phyloP scores from a whole-genome alignment of 1,140 invertebrate genomes.

The Trichonephila clavipes region DNA sequence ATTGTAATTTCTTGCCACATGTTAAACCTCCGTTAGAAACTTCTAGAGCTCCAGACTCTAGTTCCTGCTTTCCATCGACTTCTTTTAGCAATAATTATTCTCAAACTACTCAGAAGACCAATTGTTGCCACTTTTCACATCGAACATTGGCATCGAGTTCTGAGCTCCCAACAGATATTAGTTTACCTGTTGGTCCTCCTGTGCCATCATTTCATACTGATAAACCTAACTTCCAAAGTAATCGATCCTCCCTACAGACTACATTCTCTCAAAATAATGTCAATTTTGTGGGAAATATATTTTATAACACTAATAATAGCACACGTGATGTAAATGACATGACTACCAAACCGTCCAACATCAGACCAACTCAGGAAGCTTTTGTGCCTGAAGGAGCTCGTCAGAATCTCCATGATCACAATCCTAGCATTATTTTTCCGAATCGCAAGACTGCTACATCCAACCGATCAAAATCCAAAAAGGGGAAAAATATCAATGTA shows the following conservation, averaged over 20 bases:
- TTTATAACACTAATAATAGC: slow-evolving; percentile 55
- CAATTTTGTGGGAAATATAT: slow-evolving; percentile 66
- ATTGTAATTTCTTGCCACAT: slow-evolving; percentile 68
- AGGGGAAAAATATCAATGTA: not conserved
- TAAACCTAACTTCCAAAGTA: slow-evolving; percentile 44
- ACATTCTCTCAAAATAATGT: slow-evolving; percentile 63
- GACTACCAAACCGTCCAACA: slow-evolving; percentile 67
- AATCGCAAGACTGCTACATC: slow-evolving; percentile 58
- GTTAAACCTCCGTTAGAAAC: slow-evolving; percentile 66
- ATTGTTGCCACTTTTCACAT: slow-evolving; percentile 67
- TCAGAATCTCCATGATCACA: slow-evolving; percentile 59
- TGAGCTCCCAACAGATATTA: slow-evolving; percentile 40
- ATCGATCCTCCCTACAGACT: slow-evolving; percentile 43
- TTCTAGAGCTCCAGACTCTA: slow-evolving; percentile 52
- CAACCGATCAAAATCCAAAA: slow-evolving; percentile 65
- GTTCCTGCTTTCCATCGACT: slow-evolving; percentile 44
- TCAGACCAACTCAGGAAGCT: slow-evolving; percentile 66
- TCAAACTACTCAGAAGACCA: slow-evolving; percentile 57
- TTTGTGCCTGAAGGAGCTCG: slow-evolving; percentile 69
- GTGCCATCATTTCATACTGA: slow-evolving; percentile 66
- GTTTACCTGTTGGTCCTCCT: slow-evolving; percentile 45
- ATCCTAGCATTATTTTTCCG: slow-evolving; percentile 26
- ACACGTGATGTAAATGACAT: slow-evolving; percentile 59
- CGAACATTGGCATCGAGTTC: slow-evolving; percentile 20
- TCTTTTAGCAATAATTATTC: slow-evolving; percentile 67